These are phyloP conservation scores for Agelaius tricolor DNA, from an alignment of 2,113 vertebrate species.

Conservation along the genomic window DNA sequence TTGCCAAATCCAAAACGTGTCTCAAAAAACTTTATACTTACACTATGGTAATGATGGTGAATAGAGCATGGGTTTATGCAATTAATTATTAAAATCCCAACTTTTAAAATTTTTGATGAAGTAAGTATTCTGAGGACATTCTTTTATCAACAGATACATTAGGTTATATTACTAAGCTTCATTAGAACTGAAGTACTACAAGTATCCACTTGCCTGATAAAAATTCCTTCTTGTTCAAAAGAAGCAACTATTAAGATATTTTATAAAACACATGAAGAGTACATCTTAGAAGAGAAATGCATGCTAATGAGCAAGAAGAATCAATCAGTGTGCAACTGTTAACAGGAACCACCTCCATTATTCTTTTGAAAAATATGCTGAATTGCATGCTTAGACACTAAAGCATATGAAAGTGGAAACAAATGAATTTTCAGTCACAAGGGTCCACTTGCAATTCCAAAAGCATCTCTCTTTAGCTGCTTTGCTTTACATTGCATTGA, in stretches of 20 bases:
- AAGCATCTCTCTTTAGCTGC: background rate
- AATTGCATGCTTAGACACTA: background rate
- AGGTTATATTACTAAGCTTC: background rate
- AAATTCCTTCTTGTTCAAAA: background rate
- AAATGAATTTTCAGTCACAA: slow-evolving; percentile 8
- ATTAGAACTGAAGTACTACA: background rate
- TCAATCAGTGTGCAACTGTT: slow-evolving; percentile 11
- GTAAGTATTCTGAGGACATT: background rate
- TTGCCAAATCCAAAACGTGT: background rate
- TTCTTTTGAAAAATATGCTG: slow-evolving; percentile 17
- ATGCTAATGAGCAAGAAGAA: slow-evolving; percentile 4
- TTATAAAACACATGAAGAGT: background rate
- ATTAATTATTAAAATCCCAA: background rate
- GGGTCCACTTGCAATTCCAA: background rate
- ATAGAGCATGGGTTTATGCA: background rate
- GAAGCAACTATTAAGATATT: slow-evolving; percentile 19
- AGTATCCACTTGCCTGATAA: background rate
- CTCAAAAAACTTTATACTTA: background rate
- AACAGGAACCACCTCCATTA: background rate
- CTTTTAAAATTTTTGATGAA: background rate
- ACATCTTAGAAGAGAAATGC: background rate
- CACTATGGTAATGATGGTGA: background rate
- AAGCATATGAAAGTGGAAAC: slow-evolving; percentile 13
- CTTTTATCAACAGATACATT: background rate
- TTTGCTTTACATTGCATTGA: background rate